Evolutionary conservation across 2,797 vertebrate genomes (phyloP).

Genomic region (Capromys pilorides): DNA sequence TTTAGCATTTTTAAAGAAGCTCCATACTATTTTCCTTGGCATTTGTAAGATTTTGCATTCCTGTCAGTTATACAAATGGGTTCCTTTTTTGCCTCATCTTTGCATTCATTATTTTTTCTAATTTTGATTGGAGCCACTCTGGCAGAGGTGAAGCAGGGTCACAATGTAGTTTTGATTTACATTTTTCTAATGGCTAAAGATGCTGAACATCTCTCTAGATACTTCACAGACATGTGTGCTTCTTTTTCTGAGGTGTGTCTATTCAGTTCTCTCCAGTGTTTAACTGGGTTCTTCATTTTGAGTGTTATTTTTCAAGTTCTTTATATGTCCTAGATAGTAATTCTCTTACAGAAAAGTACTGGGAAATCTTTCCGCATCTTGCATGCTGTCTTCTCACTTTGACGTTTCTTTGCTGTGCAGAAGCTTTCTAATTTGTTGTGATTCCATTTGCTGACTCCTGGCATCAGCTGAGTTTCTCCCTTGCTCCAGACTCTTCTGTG

Average conservation of each 20-base stretch:
- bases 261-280: neutral
- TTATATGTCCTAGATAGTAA: neutral
- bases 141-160: neutral
- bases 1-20: neutral
- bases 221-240: neutral
- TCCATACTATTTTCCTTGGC: neutral
- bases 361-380: neutral
- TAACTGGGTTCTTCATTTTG: neutral
- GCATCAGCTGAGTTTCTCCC: neutral
- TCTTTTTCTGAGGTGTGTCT: neutral
- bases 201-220: neutral
- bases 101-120: neutral
- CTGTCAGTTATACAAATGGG: neutral
- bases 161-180: neutral
- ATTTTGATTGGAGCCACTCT: neutral
- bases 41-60: neutral
- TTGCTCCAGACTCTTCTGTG: neutral
- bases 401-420: neutral
- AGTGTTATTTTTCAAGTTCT: neutral
- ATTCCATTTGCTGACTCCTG: neutral
- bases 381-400: neutral
- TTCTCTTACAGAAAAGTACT: neutral
- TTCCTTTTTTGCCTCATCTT: neutral
- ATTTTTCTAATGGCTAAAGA: neutral
- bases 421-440: neutral